Conservation (phyloP, 2,888 invertebrate species). For the Amphipoea lucens region DNA sequence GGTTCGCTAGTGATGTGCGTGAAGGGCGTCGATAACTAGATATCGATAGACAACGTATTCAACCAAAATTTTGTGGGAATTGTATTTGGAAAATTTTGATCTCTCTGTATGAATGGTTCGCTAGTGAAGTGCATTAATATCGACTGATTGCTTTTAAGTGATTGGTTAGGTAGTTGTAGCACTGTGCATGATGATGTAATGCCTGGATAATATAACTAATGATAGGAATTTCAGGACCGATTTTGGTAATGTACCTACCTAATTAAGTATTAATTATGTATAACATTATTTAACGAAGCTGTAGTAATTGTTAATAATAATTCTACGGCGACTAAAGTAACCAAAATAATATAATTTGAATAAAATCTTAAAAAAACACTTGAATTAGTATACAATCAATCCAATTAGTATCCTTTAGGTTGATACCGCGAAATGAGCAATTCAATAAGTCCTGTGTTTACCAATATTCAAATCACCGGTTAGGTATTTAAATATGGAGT, state of each 20-base stretch:
- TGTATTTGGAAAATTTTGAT: background rate
- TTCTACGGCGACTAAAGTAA: background rate
- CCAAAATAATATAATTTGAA: background rate
- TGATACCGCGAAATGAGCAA: background rate
- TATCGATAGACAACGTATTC: background rate
- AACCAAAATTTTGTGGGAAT: background rate
- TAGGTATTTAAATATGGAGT: background rate
- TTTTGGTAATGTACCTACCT: background rate
- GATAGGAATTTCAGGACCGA: background rate
- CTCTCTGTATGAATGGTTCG: background rate
- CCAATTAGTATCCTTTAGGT: background rate
- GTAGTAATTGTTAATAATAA: background rate
- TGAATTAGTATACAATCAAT: background rate
- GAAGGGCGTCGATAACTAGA: conserved; percentile 39
- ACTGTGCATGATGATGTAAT: background rate
- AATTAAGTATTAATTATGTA: background rate
- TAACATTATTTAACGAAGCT: background rate
- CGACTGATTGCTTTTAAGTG: background rate
- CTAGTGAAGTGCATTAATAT: conserved; percentile 39
- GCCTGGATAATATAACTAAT: background rate
- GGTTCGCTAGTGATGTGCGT: conserved; percentile 70
- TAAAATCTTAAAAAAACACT: background rate
- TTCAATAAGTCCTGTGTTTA: background rate
- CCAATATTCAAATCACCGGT: background rate
- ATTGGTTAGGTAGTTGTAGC: background rate